phyloP scores from a whole-genome alignment of 2,113 vertebrate species.

The Proteles cristata region DNA sequence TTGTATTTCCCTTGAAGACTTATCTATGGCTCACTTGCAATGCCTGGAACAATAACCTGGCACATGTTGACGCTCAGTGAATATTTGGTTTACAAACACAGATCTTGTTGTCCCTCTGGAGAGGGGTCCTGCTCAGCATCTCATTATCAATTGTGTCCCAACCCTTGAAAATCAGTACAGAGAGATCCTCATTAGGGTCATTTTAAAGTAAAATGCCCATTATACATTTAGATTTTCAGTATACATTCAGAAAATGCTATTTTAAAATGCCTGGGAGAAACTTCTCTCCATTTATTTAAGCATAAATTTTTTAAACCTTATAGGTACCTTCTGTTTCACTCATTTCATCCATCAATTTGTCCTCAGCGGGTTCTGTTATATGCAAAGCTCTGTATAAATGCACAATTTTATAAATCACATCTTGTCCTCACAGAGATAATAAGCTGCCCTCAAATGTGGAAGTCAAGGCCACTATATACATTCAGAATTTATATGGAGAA shows the following conservation, averaged over 20 bases:
- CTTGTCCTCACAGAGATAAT: neutral
- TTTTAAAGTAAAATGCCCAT: neutral
- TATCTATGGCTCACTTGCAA: neutral
- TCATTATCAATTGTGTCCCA: neutral
- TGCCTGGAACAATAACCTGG: neutral
- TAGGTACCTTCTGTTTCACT: neutral
- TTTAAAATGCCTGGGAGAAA: neutral
- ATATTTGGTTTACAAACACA: slow-evolving; percentile 15
- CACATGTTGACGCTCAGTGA: neutral
- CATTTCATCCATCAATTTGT: neutral
- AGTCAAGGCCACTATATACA: neutral
- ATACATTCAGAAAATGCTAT: neutral
- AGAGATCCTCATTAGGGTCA: neutral
- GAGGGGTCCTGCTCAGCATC: neutral
- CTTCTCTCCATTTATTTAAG: neutral
- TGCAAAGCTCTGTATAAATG: neutral
- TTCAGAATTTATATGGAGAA: neutral
- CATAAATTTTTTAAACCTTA: neutral
- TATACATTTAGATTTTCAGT: neutral
- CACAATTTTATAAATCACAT: neutral
- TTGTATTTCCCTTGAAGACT: neutral
- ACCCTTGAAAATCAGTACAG: neutral
- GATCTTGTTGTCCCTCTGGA: neutral
- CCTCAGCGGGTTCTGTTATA: neutral
- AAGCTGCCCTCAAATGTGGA: neutral